Conservation (phyloP, 2,888 invertebrate genomes). For the Hyppa rectilinea region DNA sequence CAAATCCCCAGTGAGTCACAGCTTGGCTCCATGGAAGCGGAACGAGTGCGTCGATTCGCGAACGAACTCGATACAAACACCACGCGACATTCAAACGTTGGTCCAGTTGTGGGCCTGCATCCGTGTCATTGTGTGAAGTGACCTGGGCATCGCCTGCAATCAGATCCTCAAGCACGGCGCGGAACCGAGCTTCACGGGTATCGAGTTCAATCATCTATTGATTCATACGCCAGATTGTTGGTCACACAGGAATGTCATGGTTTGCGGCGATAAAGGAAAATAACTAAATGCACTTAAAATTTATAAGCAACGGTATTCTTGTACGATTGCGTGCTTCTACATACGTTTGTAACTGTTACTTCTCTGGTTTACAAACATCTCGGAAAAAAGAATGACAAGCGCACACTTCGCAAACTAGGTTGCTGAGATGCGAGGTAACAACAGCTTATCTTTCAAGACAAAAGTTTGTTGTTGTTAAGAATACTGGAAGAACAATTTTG, state of each 20-base stretch:
- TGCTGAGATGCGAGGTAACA: constrained; percentile 6
- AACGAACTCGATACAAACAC: constrained; percentile 55
- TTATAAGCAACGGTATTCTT: constrained; percentile 56
- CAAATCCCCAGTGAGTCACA: constrained; percentile 70
- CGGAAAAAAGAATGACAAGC: constrained; percentile 23
- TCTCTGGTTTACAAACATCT: constrained; percentile 27
- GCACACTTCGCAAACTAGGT: constrained; percentile 8
- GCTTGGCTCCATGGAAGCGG: constrained; percentile 67
- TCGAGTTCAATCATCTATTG: constrained; percentile 74
- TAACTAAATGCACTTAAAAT: constrained; percentile 51
- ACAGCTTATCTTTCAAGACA: constrained; percentile 19
- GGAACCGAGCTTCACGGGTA: constrained; percentile 83
- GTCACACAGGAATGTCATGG: constrained; percentile 68
- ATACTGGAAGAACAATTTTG: constrained; percentile 11
- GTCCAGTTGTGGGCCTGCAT: constrained; percentile 72
- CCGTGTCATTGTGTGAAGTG: constrained; percentile 77
- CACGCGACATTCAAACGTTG: constrained; percentile 61
- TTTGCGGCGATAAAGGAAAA: constrained; percentile 58
- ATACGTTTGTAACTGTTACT: constrained; percentile 38
- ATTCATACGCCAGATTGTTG: constrained; percentile 55
- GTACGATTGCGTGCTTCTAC: constrained; percentile 51
- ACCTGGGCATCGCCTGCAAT: constrained; percentile 78
- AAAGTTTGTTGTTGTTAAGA: constrained; percentile 11
- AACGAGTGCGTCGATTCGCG: constrained; percentile 69
- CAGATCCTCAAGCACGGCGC: constrained; percentile 77